Conservation (phyloP, 2,888 invertebrate genomes). For the Lycaena phlaeas region DNA sequence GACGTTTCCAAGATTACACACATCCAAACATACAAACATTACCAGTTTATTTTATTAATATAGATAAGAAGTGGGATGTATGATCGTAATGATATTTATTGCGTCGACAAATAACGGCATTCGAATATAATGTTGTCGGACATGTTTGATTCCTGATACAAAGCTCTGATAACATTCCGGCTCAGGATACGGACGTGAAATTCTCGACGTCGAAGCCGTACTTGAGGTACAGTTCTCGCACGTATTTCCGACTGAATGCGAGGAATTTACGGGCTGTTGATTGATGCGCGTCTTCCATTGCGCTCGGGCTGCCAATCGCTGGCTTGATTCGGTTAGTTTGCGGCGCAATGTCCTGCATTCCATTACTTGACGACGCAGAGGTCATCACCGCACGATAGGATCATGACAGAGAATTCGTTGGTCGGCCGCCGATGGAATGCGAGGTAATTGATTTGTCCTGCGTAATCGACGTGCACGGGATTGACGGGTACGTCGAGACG, state of each 20-base stretch:
- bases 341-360: conserved; percentile 49
- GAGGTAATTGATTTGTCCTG: conserved; percentile 70
- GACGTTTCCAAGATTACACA: too few species aligned
- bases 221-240: conserved; percentile 40
- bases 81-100: conserved; percentile 14
- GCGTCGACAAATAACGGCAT: conserved; percentile 46
- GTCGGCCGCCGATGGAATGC: conserved; percentile 59
- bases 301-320: conserved; percentile 46
- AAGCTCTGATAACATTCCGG: conserved; percentile 66
- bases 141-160: conserved; percentile 56
- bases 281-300: conserved; percentile 55
- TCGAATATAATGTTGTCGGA: conserved; percentile 47
- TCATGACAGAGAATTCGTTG: conserved; percentile 68
- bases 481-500: conserved; percentile 57
- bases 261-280: conserved; percentile 58
- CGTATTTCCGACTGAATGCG: conserved; percentile 39
- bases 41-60: too few species aligned
- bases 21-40: too few species aligned
- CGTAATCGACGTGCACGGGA: conserved; percentile 58
- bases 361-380: conserved; percentile 37
- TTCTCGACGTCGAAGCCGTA: conserved; percentile 50
- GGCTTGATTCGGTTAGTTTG: conserved; percentile 32
- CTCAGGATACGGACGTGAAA: conserved; percentile 59
- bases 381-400: conserved; percentile 54
- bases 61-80: too few species aligned